A percentile compares a stretch with the other conserved stretches of the same genome.
Evolutionary conservation across 2,113 vertebrate species (phyloP).

Genomic region (Ophiodon elongatus): DNA sequence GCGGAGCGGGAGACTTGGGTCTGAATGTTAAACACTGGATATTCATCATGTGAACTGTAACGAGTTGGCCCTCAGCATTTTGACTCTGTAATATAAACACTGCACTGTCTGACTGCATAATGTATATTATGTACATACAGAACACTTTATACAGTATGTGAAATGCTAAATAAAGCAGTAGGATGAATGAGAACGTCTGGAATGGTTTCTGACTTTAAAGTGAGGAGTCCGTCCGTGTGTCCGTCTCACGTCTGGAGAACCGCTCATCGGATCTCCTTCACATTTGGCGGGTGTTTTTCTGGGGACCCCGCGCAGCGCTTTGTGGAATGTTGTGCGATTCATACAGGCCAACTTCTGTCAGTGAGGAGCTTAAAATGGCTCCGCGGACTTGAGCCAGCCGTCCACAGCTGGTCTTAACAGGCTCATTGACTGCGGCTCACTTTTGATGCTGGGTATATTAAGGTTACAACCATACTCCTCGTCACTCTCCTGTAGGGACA

Average conservation of each 20-base stretch:
- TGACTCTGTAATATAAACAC: constrained; percentile 59
- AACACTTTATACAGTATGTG: constrained; percentile 69
- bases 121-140: constrained; percentile 80
- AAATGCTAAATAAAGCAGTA: constrained; percentile 70
- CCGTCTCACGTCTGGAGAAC: neutral
- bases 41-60: constrained; percentile 45
- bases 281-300: neutral
- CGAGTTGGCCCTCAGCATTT: constrained; percentile 23
- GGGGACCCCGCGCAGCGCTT: too few species aligned
- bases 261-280: neutral
- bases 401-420: too few species aligned
- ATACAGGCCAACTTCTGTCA: too few species aligned
- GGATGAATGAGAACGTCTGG: constrained; percentile 2
- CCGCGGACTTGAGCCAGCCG: too few species aligned
- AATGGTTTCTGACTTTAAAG: neutral
- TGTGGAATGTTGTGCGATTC: too few species aligned
- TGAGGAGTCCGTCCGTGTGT: neutral
- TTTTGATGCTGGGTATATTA: neutral
- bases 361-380: too few species aligned
- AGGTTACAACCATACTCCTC: neutral
- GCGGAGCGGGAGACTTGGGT: neutral
- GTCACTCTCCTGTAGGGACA: too few species aligned
- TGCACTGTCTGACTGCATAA: constrained; percentile 49
- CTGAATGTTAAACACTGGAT: constrained; percentile 70
- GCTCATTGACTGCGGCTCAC: too few species aligned